A percentile compares a stretch with the other conserved stretches of the same genome.
These are phyloP conservation scores for Ptychoptera albimana DNA, from an alignment of 2,888 invertebrate genomes.

Conservation along the genomic window DNA sequence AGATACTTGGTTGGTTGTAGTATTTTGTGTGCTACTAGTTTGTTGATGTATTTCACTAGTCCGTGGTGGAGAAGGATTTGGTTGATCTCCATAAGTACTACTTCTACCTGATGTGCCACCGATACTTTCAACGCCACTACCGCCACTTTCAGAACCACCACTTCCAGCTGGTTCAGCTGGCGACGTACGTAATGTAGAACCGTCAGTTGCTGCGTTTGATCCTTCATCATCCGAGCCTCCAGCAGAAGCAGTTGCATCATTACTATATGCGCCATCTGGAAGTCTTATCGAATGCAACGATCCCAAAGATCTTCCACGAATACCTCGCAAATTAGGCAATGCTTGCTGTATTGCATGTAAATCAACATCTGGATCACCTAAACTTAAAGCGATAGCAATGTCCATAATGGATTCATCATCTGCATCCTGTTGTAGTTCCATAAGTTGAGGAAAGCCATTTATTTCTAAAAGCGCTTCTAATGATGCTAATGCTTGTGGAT, in stretches of 20 bases:
- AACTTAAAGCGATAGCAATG: slow-evolving; percentile 83
- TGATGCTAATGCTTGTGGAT: slow-evolving; percentile 22
- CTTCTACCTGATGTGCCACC: slow-evolving; percentile 89
- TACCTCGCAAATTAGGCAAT: slow-evolving; percentile 25
- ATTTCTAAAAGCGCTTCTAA: slow-evolving; percentile 35
- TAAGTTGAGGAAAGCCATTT: slow-evolving; percentile 56
- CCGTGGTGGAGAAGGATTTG: slow-evolving; percentile 26
- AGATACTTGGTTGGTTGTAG: slow-evolving; percentile 12
- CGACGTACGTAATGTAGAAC: slow-evolving; percentile 75
- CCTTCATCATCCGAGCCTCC: slow-evolving; percentile 89
- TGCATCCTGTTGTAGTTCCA: slow-evolving; percentile 85
- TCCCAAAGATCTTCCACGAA: slow-evolving; percentile 27
- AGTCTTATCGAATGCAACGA: slow-evolving; percentile 29
- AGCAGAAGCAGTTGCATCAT: slow-evolving; percentile 67
- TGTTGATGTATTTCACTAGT: slow-evolving; percentile 11
- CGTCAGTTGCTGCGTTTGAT: slow-evolving; percentile 88
- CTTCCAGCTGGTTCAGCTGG: slow-evolving; percentile 61
- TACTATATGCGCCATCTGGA: slow-evolving; percentile 6
- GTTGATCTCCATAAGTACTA: slow-evolving; percentile 69
- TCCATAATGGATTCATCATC: slow-evolving; percentile 97
- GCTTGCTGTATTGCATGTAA: slow-evolving; percentile 36
- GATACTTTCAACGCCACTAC: slow-evolving; percentile 82
- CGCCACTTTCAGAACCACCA: slow-evolving; percentile 76
- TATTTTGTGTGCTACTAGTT: neutral
- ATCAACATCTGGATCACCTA: slow-evolving; percentile 64